Percentiles rank a stretch among this genome's conserved stretches.
These are phyloP conservation scores for Bombus picipes DNA, from an alignment of 1,140 invertebrate species.

Conservation along the genomic window DNA sequence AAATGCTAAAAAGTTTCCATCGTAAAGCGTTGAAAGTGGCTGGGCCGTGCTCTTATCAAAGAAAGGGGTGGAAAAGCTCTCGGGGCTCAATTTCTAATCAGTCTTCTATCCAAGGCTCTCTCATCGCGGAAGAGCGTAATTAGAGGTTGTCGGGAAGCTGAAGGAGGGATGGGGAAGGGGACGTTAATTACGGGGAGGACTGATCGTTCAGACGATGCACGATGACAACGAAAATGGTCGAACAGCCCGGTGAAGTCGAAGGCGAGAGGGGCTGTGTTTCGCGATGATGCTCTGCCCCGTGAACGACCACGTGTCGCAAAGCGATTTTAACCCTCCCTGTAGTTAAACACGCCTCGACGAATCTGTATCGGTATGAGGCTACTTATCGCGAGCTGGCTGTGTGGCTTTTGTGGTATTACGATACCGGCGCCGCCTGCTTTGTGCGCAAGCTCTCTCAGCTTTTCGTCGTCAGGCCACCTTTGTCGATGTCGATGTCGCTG, in stretches of 20 bases:
- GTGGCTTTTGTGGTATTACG: not conserved
- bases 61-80: not conserved
- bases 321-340: slow-evolving; percentile 57
- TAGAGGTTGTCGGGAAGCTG: not conserved
- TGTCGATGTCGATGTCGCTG: not conserved
- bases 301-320: slow-evolving; percentile 63
- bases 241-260: slow-evolving; percentile 24
- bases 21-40: not conserved
- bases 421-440: no score
- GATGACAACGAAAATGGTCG: slow-evolving; percentile 30
- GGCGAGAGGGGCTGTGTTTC: slow-evolving; percentile 4
- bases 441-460: not conserved
- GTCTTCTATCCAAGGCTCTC: not conserved
- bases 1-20: not conserved
- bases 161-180: not conserved
- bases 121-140: slow-evolving; percentile 28
- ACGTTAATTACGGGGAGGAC: slow-evolving; percentile 23
- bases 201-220: slow-evolving; percentile 24
- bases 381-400: slow-evolving; percentile 54
- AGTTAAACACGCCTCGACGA: slow-evolving; percentile 54
- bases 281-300: slow-evolving; percentile 26
- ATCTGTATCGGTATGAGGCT: slow-evolving; percentile 57
- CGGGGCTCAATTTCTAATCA: slow-evolving; percentile 40
- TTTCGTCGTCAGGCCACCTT: not conserved
- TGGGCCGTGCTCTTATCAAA: not conserved